phyloP scores from a whole-genome alignment of 2,113 vertebrate species.

The Colistium nudipinnis region DNA sequence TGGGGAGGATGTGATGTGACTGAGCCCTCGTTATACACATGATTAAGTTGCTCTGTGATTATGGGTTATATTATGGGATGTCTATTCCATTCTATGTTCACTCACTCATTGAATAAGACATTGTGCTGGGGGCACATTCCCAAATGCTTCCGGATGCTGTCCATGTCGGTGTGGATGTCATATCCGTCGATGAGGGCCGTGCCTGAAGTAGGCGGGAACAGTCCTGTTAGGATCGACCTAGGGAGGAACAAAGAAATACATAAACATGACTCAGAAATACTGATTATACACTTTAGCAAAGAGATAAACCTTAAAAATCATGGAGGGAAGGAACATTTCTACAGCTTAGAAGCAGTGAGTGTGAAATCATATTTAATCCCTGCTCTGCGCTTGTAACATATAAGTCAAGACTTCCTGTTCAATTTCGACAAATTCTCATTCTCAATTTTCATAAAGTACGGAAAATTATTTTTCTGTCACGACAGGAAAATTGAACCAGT shows the following conservation, averaged over 20 bases:
- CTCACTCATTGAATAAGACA: constrained; percentile 95
- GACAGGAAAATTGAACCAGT: neutral
- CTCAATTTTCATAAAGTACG: neutral
- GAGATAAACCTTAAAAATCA: neutral
- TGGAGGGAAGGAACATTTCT: neutral
- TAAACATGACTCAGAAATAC: neutral
- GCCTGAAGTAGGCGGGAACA: constrained; percentile 94
- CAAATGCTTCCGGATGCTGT: constrained; percentile 88
- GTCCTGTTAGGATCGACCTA: constrained; percentile 97
- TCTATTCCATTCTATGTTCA: too few relatives aligned
- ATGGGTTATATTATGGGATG: too few relatives aligned
- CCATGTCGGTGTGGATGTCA: constrained; percentile 92
- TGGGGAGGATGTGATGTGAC: constrained; percentile 21
- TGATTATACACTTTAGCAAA: neutral
- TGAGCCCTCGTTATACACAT: constrained; percentile 29
- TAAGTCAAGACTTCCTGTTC: neutral
- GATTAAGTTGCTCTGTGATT: constrained; percentile 20
- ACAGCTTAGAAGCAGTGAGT: neutral
- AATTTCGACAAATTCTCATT: neutral
- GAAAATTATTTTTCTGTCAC: neutral
- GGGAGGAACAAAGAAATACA: neutral
- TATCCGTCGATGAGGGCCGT: constrained; percentile 93
- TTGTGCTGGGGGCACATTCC: constrained; percentile 99
- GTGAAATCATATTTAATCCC: neutral
- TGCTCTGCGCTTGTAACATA: constrained; percentile 3